Evolutionary conservation across 2,797 vertebrate species (phyloP).

Genomic region (Acipenser oxyrinchus): DNA sequence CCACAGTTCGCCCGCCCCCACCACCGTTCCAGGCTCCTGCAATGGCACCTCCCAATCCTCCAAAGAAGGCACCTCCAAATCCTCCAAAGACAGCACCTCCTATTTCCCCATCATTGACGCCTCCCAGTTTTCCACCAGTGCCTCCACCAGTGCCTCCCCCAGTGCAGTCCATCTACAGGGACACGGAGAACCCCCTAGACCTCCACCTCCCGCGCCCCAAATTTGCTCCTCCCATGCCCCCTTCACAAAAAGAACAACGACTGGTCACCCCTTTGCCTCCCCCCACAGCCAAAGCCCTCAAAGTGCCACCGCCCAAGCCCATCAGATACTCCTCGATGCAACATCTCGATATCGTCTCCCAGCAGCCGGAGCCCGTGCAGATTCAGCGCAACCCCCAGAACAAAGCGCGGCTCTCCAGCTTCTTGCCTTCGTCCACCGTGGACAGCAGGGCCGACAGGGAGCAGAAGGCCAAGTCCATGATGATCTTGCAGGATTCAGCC

Average conservation of each 20-base stretch:
- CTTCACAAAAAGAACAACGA: slow-evolving; percentile 10
- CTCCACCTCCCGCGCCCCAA: neutral
- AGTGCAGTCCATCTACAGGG: too few relatives aligned
- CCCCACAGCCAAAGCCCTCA: slow-evolving; percentile 30
- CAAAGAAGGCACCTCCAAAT: slow-evolving; percentile 54
- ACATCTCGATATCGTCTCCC: slow-evolving; percentile 36
- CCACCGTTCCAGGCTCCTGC: neutral
- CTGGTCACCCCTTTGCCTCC: slow-evolving; percentile 22
- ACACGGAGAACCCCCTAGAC: neutral
- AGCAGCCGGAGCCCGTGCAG: slow-evolving; percentile 18
- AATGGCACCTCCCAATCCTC: slow-evolving; percentile 40
- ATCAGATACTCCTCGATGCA: slow-evolving; percentile 50
- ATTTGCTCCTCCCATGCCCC: neutral
- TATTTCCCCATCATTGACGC: neutral
- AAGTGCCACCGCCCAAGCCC: slow-evolving; percentile 56
- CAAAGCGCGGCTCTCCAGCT: too few relatives aligned
- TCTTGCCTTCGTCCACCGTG: slow-evolving; percentile 39
- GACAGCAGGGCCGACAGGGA: slow-evolving; percentile 26
- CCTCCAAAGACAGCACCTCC: slow-evolving; percentile 34
- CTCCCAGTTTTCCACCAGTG: too few relatives aligned
- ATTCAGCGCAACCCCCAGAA: slow-evolving; percentile 33
- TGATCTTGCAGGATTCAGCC: slow-evolving; percentile 48
- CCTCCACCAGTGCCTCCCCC: too few relatives aligned
- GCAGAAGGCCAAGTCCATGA: slow-evolving; percentile 40
- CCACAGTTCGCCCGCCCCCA: too few relatives aligned